Evolutionary conservation across 2,888 invertebrate species (phyloP), one percentile per base, ranked within the genome.

Genomic region (Branchipolynoe longqiensis): DNA sequence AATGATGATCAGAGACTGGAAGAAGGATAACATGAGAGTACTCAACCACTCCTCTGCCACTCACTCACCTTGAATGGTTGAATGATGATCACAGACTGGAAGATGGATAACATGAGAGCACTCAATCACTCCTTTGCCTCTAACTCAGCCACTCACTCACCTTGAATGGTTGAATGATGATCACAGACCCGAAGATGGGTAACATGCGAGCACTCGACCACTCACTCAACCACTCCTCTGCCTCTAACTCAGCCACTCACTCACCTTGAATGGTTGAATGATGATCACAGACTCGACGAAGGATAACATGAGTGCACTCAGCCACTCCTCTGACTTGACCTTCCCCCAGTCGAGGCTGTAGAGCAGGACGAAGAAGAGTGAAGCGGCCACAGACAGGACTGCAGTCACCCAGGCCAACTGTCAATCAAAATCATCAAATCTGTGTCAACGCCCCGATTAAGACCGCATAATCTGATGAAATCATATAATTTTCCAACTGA

Each of bases 321-420:
- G 90, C 94, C 94, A 94, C 86, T 93, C 91, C 40, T 93, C 92
- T 0, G 94, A 92, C 84, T 93, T 94, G 64, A 91, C 91, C 87
- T 93, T 92, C 0, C 94, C 94, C 91, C 94, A 94, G 87, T 93
- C 89, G 87, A 94, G 92, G 83, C 93, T 94, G 90, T 93, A 94
- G 18, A 93, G 90, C 90, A 94, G 90, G 22, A 93, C 90, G 89
- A 94, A 94, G 90, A 94, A 92, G 64, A 92, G 90, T 8, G 93
- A 92, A 1, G 90, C 89, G 4, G 88, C 41, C 38, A 93, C 91
- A 25, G 90, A 89, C 12, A 90, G n/a, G 0, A 86, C 18, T 12
- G 85, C 82, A 28, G 88, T 33, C 6, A 33, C 25, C 88, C 88
- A 88, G 74, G 85, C 86, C 8, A n/a, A n/a, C 86, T 81, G 78